Evolutionary conservation across 1,140 invertebrate species (phyloP), one percentile per base, ranked within the genome.

Genomic region (Laupala kohalensis): DNA sequence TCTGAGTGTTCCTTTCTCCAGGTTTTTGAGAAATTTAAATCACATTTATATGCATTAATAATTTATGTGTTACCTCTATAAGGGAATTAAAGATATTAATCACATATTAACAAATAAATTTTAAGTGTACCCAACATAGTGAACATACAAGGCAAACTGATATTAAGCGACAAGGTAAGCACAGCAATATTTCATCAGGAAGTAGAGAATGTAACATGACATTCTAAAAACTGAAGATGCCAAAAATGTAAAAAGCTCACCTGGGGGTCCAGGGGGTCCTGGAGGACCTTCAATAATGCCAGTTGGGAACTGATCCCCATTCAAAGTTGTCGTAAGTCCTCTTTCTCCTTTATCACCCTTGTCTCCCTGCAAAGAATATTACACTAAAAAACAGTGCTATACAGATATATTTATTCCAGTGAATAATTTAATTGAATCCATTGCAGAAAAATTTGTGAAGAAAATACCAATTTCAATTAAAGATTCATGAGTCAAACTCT

Each of bases 211-310:
- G n/a, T n/a, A n/a, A n/a, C n/a, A n/a, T n/a, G n/a, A n/a, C 37
- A 53, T 53, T 53, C 37, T 66, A 23, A 25, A 25, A 25, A 23
- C 64, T 66, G 64, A 66, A 66, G 12, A 12, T 3, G 25, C 25
- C 12, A 15, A 66, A 12, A 15, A 23, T 72, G 72, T 23, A 29
- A 26, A 53, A 70, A 23, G 80, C 83, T 83, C 87, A 94, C 93
- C 92, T 83, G 92, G 89, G 74, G 92, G 92, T 81, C 94, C 93
- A 72, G 93, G 91, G 26, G 92, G 93, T 77, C 94, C 95, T 62
- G 94, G 92, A 19, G 93, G 92, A 75, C 94, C 94, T 85, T 96
- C 94, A 78, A 97, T 94, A 77, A 95, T 93, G 76, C 93, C 93
- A 66, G 92, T 92, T 69, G 93, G 90, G 80, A 95, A 92, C 74